Conservation (phyloP, 2,888 invertebrate genomes). For the Athalia cordata region DNA sequence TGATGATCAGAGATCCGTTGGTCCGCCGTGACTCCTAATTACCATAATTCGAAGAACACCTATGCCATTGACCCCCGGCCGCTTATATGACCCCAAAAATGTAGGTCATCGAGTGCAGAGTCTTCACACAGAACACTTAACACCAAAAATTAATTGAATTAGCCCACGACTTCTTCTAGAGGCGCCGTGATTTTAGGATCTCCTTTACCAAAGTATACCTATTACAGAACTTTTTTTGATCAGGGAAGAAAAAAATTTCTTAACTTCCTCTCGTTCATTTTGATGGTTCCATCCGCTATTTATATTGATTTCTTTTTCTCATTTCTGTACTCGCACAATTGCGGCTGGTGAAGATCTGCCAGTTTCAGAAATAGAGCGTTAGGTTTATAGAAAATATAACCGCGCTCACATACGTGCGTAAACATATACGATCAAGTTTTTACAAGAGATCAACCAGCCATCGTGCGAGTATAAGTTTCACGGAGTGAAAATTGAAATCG, state of each 20-base stretch:
- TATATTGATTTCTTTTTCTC: neutral
- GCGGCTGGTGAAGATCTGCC: neutral
- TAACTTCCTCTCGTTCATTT: neutral
- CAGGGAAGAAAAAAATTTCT: neutral
- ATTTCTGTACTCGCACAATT: neutral
- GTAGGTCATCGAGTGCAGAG: neutral
- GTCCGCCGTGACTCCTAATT: neutral
- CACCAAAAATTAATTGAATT: neutral
- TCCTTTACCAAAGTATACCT: too few relatives aligned
- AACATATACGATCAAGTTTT: too few relatives aligned
- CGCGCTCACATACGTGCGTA: too few relatives aligned
- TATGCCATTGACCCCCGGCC: conserved; percentile 10
- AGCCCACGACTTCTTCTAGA: neutral
- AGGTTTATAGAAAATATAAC: too few relatives aligned
- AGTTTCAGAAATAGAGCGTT: neutral
- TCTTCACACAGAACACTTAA: conserved; percentile 7
- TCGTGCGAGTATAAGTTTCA: too few relatives aligned
- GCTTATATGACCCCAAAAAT: neutral
- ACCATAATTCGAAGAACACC: conserved; percentile 3
- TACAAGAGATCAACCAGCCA: too few relatives aligned
- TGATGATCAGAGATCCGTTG: neutral
- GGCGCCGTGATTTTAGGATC: too few relatives aligned
- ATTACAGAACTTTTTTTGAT: too few relatives aligned
- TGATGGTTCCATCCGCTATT: neutral
- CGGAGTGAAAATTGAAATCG: too few relatives aligned